Conservation (phyloP, 2,888 invertebrate species). For the Lomographa bimaculata region DNA sequence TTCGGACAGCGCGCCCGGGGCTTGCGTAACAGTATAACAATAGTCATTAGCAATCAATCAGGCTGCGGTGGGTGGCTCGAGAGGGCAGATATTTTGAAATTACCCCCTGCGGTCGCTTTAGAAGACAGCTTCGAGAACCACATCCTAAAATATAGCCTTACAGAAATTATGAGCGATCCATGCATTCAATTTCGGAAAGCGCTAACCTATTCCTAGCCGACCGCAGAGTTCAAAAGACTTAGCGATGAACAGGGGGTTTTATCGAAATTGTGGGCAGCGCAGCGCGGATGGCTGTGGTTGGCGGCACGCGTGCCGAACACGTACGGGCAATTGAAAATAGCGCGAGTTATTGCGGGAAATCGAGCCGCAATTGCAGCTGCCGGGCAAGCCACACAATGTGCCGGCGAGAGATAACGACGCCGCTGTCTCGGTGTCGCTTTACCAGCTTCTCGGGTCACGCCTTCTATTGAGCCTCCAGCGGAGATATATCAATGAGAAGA, state of each 20-base stretch:
- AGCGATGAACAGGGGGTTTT: conserved; percentile 64
- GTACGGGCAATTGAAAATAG: conserved; percentile 75
- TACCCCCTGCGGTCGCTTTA: conserved; percentile 61
- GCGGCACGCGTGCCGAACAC: conserved; percentile 72
- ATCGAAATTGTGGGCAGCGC: conserved; percentile 62
- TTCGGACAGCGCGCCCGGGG: conserved; percentile 50
- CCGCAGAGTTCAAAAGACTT: conserved; percentile 40
- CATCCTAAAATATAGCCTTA: conserved; percentile 6
- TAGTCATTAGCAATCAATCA: conserved; percentile 79
- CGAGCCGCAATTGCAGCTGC: conserved; percentile 67
- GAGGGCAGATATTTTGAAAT: conserved; percentile 54
- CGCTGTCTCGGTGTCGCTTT: conserved; percentile 42
- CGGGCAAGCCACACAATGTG: conserved; percentile 64
- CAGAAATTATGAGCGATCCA: conserved; percentile 39
- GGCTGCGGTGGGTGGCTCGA: conserved; percentile 58
- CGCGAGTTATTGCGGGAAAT: conserved; percentile 72
- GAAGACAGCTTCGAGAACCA: conserved; percentile 13
- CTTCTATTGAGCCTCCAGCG: conserved; percentile 41
- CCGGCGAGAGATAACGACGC: conserved; percentile 49
- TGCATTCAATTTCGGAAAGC: conserved; percentile 46
- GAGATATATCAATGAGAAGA: conserved; percentile 20
- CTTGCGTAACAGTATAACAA: conserved; percentile 70
- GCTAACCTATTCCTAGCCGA: conserved; percentile 43
- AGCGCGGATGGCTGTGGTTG: conserved; percentile 58
- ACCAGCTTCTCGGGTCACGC: conserved; percentile 51